A percentile compares a stretch with the other conserved stretches of the same genome.
Evolutionary conservation across 30 jellyfish, hydroid and myxozoan genomes (phyloP).

Genomic region (Rhopilema esculentum): DNA sequence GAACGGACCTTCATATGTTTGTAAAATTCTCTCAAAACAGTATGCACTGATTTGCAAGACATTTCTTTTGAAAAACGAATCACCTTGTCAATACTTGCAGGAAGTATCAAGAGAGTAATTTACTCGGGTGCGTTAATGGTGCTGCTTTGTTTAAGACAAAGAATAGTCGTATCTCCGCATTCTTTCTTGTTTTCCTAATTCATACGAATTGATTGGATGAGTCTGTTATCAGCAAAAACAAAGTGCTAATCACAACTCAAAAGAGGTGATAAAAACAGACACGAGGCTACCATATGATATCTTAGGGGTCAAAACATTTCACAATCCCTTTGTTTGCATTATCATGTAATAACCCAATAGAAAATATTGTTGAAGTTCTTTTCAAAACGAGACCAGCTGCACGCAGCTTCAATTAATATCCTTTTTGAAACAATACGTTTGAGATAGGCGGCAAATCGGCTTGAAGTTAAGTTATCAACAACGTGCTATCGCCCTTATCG

Average conservation of each 20-base stretch:
- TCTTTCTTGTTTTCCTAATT: neutral
- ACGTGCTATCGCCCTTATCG: neutral
- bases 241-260: neutral
- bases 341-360: neutral
- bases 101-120: too few species aligned
- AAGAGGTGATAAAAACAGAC: neutral
- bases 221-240: neutral
- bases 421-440: neutral
- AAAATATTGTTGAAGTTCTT: neutral
- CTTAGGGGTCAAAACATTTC: conserved; percentile 4
- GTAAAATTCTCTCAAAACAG: too few species aligned
- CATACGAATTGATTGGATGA: neutral
- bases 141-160: too few species aligned
- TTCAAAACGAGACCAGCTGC: conserved; percentile 23
- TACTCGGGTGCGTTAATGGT: too few species aligned
- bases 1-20: too few species aligned
- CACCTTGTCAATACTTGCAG: neutral
- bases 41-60: too few species aligned
- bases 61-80: neutral
- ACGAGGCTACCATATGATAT: conserved; percentile 28
- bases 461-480: neutral
- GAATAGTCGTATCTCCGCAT: too few species aligned
- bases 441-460: neutral
- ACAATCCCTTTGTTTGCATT: neutral
- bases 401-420: conserved; percentile 10